Base-by-base conservation (phyloP, 2,888 invertebrate species). In the Sisyra terminalis region DNA sequence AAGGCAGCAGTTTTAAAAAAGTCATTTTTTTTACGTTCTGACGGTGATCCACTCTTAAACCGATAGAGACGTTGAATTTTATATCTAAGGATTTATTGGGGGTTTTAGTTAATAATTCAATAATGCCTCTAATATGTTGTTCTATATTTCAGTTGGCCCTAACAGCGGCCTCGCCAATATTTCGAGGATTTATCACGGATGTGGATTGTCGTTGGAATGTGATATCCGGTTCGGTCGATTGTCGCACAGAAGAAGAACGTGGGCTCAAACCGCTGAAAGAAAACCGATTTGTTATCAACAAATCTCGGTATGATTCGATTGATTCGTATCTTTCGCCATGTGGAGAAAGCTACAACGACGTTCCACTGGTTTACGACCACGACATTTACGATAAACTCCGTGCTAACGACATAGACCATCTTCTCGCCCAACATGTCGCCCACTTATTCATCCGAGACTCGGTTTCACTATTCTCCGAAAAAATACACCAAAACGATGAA, bases 121-220 rank as follows among this genome's bases (percentile, higher is more conserved):
- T 24, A 24, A 24, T 24, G 24, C n/a, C n/a, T n/a, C n/a, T 11
- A 11, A 3, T 31, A 31, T 2, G 11, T 31, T 41, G 46, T 46
- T n/a, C n/a, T n/a, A n/a, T n/a, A 45, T 57, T 61, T 49, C 60
- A 88, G 87, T 62, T 98, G 63, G 97, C 98, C 2, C 64, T 99
- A 49, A 94, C 93, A 39, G 98, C 98, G 5, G 94, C 97, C 1
- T 89, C 94, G 16, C 98, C 98, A 0, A 70, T 93, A 45, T 89
- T 89, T 65, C 78, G 96, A 44, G 97, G 97, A 10, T 85, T 82
- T 61, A 62, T 99, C 46, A 84, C 94, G 0, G 97, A 98, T 58
- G 84, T 88, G 36, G 98, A 99, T 64, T 94, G 94, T 55, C 82
- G 98, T 46, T 99, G 98, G 98, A 85, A 89, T 60, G 86, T 97